Evolutionary conservation across 2,797 vertebrate species (phyloP).

Genomic region (Tympanoctomys barrerae): DNA sequence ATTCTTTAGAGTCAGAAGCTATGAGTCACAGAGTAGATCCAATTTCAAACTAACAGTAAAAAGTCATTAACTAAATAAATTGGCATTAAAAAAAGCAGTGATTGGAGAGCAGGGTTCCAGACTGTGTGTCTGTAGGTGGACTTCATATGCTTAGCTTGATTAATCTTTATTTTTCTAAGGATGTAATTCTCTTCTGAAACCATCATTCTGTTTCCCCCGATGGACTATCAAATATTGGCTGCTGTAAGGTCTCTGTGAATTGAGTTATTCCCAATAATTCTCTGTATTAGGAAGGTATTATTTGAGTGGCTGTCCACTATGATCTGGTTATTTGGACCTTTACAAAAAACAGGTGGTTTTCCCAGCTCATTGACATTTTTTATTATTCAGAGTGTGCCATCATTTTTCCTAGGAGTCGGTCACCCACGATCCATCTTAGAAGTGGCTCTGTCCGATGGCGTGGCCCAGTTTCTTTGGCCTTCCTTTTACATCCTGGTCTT

Average conservation of each 20-base stretch:
- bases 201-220: constrained; percentile 74
- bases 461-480: not conserved
- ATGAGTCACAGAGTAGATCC: constrained; percentile 54
- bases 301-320: constrained; percentile 79
- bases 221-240: constrained; percentile 75
- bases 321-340: constrained; percentile 77
- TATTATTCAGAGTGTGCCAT: constrained; percentile 51
- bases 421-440: not conserved
- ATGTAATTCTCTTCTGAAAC: constrained; percentile 81
- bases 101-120: constrained; percentile 63
- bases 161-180: constrained; percentile 80
- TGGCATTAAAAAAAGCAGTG: constrained; percentile 54
- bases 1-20: constrained; percentile 56
- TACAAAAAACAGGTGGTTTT: constrained; percentile 82
- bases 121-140: constrained; percentile 77
- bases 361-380: constrained; percentile 63
- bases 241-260: constrained; percentile 77
- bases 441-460: rapidly evolving
- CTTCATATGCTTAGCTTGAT: constrained; percentile 78
- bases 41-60: constrained; percentile 59
- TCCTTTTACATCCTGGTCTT: not conserved
- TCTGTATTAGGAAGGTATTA: constrained; percentile 77
- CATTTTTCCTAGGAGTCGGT: not conserved
- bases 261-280: constrained; percentile 83
- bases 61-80: constrained; percentile 64